These are phyloP conservation scores for Hypanus sabinus DNA, from an alignment of 2,113 vertebrate genomes.

Conservation along the genomic window DNA sequence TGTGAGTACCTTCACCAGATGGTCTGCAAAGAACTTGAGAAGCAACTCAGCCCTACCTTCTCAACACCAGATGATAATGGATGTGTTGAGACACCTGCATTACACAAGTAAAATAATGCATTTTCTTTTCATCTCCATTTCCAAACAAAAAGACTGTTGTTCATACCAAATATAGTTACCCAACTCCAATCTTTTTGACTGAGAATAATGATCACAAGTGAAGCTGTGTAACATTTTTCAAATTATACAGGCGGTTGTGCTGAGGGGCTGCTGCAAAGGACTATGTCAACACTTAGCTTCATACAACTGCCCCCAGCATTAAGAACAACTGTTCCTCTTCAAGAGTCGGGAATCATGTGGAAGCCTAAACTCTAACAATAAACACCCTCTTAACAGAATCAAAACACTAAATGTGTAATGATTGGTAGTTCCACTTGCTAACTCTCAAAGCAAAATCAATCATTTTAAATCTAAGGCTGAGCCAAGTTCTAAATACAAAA, in stretches of 20 bases:
- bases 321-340: not conserved
- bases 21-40: too few species aligned
- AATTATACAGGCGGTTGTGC: not conserved
- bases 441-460: not conserved
- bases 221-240: not conserved
- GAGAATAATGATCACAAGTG: too few species aligned
- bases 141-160: too few species aligned
- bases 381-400: not conserved
- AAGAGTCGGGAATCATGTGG: not conserved
- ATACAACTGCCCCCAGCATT: not conserved
- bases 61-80: too few species aligned
- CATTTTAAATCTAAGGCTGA: not conserved
- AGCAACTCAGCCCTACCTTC: too few species aligned
- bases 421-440: not conserved
- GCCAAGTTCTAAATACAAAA: not conserved
- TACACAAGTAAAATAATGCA: too few species aligned
- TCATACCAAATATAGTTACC: too few species aligned
- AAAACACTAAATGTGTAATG: not conserved
- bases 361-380: not conserved
- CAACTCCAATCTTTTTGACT: too few species aligned
- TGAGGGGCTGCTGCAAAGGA: not conserved
- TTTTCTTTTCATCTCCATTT: too few species aligned
- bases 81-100: too few species aligned
- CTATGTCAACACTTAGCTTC: not conserved
- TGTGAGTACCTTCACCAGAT: too few species aligned